phyloP scores from a whole-genome alignment of 1,140 invertebrate species.

The Scaptomyza graminum region DNA sequence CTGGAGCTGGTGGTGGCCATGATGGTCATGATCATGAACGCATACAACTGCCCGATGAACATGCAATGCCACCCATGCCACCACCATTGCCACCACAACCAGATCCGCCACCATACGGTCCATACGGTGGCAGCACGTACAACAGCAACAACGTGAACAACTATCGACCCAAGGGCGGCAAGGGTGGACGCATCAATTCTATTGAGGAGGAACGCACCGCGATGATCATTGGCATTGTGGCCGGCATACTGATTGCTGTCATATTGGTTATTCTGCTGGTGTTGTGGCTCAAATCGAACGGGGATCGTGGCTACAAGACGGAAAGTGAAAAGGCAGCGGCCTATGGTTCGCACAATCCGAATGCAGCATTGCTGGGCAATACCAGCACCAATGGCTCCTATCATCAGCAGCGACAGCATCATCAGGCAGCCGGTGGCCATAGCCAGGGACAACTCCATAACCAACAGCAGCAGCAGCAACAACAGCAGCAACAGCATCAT shows the following conservation, averaged over 20 bases:
- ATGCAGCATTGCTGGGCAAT: constrained; percentile 88
- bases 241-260: constrained; percentile 95
- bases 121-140: constrained; percentile 74
- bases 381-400: constrained; percentile 84
- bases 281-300: constrained; percentile 92
- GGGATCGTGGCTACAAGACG: constrained; percentile 95
- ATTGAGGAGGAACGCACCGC: constrained; percentile 90
- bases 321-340: constrained; percentile 92
- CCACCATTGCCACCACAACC: constrained; percentile 63
- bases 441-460: constrained; percentile 77
- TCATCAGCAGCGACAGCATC: constrained; percentile 84
- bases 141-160: constrained; percentile 72
- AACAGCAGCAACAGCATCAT: constrained; percentile 44
- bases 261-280: constrained; percentile 95
- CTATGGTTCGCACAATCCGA: constrained; percentile 89
- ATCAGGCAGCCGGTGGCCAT: constrained; percentile 70
- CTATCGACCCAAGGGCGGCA: constrained; percentile 83
- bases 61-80: constrained; percentile 81
- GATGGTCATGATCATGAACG: constrained; percentile 63
- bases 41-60: constrained; percentile 64
- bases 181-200: constrained; percentile 88
- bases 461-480: constrained; percentile 75
- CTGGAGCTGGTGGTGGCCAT: constrained; percentile 23
- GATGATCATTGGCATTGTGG: constrained; percentile 94
- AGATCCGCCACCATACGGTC: constrained; percentile 73